These are phyloP conservation scores for Macquaria australasica DNA, from an alignment of 2,113 vertebrate genomes.

Conservation along the genomic window DNA sequence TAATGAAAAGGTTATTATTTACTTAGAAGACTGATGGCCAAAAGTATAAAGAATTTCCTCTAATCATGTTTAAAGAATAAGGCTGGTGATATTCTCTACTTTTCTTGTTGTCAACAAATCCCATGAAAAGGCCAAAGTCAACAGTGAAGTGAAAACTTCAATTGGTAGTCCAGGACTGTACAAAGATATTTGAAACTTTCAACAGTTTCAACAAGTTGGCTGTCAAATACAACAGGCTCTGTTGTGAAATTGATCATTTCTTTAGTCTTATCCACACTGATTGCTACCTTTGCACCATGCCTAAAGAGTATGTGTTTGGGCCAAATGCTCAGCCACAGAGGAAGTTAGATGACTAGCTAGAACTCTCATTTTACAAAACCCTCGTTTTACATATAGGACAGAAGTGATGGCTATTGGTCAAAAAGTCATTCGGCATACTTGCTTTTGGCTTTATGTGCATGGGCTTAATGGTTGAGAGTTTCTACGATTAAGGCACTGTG, in stretches of 20 bases:
- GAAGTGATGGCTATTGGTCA: neutral
- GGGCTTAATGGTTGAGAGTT: neutral
- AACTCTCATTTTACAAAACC: no score
- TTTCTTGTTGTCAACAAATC: neutral
- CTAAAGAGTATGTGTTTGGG: neutral
- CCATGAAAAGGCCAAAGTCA: neutral
- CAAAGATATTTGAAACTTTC: neutral
- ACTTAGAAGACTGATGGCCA: neutral
- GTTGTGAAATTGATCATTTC: neutral
- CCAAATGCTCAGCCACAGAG: neutral
- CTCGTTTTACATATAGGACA: no score
- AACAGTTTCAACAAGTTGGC: neutral
- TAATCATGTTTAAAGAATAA: neutral
- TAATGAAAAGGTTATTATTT: neutral
- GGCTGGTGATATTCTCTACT: neutral
- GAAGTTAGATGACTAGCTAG: neutral
- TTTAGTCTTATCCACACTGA: neutral
- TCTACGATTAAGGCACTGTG: neutral
- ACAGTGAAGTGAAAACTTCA: neutral
- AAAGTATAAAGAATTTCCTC: neutral
- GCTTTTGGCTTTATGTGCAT: neutral
- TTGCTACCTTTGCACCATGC: no score
- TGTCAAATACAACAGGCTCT: neutral
- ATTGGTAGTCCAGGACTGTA: neutral
- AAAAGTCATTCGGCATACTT: neutral